phyloP scores from a whole-genome alignment of 1,140 invertebrate species.

The Kradibia gibbosae region DNA sequence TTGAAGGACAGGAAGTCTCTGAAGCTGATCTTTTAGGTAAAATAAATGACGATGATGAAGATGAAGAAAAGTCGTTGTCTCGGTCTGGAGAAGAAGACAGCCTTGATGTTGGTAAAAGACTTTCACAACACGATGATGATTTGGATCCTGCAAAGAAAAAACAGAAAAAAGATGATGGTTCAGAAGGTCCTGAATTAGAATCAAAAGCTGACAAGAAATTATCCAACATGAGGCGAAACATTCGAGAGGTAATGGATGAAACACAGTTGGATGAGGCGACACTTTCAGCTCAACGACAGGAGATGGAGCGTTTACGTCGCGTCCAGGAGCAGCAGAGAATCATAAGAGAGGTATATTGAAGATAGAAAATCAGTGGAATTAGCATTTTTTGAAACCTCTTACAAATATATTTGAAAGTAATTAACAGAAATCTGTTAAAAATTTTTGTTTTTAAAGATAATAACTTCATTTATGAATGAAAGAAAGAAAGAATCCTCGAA shows the following conservation, averaged over 20 bases:
- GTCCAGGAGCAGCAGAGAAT: conserved; percentile 88
- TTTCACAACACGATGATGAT: conserved; percentile 61
- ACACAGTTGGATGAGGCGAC: conserved; percentile 93
- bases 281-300: conserved; percentile 91
- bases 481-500: too few species aligned
- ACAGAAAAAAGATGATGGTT: conserved; percentile 64
- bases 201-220: conserved; percentile 76
- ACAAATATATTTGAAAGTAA: too few species aligned
- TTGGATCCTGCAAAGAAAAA: conserved; percentile 63
- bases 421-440: too few species aligned
- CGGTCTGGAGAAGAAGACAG: conserved; percentile 64
- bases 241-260: conserved; percentile 93
- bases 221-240: conserved; percentile 85
- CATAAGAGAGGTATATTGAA: conserved; percentile 83
- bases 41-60: conserved; percentile 66
- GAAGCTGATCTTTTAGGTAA: conserved; percentile 69
- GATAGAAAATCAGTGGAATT: conserved; percentile 76
- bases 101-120: conserved; percentile 58
- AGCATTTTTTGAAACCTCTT: too few species aligned
- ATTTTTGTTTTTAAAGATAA: too few species aligned
- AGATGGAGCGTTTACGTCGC: conserved; percentile 88
- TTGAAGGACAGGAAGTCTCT: conserved; percentile 69
- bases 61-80: conserved; percentile 61
- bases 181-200: conserved; percentile 64
- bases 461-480: too few species aligned